Base-by-base conservation (phyloP, 1,140 invertebrate species). In the Pollicipes pollicipes region DNA sequence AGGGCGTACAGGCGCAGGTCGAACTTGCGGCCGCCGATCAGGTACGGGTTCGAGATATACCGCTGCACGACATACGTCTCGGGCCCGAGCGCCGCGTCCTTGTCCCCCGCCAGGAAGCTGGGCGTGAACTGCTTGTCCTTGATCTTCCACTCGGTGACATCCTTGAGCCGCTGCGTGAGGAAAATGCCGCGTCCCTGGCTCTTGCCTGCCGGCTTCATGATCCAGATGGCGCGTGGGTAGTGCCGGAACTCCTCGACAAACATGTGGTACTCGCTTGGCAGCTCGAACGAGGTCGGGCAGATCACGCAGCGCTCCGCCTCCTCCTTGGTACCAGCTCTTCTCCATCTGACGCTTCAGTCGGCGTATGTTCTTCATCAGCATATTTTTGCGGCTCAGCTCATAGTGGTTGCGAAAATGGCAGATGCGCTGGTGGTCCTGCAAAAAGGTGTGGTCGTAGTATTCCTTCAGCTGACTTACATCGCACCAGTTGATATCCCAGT, bases 381-480 rank as follows among this genome's bases (percentile, higher is more conserved):
- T 81, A 82, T 97, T 95, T 81, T 97, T 97, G 2, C 94, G 82
- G 3, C 93, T 95, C 24, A 97, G 80, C 78, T 97, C 94, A 76
- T 95, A 96, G 80, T 97, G 93, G 81, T 95, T 97, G 0, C 90
- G 90, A 79, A 93, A 94, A 78, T 94, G 91, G 81, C 93, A 93
- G 0, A 76, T 71, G 68, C 71, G 82, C 93, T 94, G 37, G 93
- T 93, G 70, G 90, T 82, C 78, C 87, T 88, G 73, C 16, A 31
- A 66, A 58, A 67, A 63, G 58, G 8, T 68, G 30, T 35, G 31
- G 28, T 71, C 66, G 29, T 73, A 76, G 3, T 74, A 24, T 30
- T 76, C 75, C 32, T 75, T 72, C 72, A 80, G 68, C 32, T 81
- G 77, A 31, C 70, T 75, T 26, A 78, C 76, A 28, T 83, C 81